Percentiles rank a stretch among this genome's conserved stretches.
Conservation (phyloP, 2,888 invertebrate species). For the Vannuccia rotundouncinata region DNA sequence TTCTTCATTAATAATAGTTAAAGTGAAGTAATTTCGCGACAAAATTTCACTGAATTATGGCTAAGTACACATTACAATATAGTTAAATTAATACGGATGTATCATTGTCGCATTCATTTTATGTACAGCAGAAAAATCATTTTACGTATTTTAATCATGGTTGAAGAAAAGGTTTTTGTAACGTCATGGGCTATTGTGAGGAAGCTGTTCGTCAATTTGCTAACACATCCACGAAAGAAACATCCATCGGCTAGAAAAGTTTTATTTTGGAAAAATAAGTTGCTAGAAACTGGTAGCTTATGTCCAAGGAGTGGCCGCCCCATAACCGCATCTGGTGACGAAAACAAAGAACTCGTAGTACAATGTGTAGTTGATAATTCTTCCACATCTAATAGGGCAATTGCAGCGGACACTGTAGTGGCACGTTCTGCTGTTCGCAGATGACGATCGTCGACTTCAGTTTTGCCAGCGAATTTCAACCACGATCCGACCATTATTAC, state of each 20-base stretch:
- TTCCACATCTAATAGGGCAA: slow-evolving; percentile 20
- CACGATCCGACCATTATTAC: background rate
- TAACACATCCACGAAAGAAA: background rate
- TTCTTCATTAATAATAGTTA: too few relatives aligned
- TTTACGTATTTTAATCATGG: slow-evolving; percentile 24
- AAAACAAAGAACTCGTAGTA: slow-evolving; percentile 22
- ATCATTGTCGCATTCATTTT: too few relatives aligned
- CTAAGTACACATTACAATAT: too few relatives aligned
- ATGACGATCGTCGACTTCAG: slow-evolving; percentile 26
- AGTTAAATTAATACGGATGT: too few relatives aligned
- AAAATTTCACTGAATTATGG: too few relatives aligned
- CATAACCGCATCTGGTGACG: slow-evolving; percentile 21
- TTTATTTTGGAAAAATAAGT: background rate
- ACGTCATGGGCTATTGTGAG: slow-evolving; percentile 24
- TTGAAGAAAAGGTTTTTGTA: slow-evolving; percentile 24
- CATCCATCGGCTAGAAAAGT: background rate
- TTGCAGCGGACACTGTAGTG: slow-evolving; percentile 23
- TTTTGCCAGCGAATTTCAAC: slow-evolving; percentile 12
- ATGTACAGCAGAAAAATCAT: slow-evolving; percentile 24
- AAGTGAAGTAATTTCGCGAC: too few relatives aligned
- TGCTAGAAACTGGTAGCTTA: background rate
- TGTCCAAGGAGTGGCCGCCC: slow-evolving; percentile 22
- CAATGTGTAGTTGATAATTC: slow-evolving; percentile 24
- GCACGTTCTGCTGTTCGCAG: slow-evolving; percentile 17
- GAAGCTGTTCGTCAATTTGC: slow-evolving; percentile 14